A percentile compares a stretch with the other conserved stretches of the same genome.
Evolutionary conservation across 2,888 invertebrate genomes (phyloP).

Genomic region (Metellina segmentata): DNA sequence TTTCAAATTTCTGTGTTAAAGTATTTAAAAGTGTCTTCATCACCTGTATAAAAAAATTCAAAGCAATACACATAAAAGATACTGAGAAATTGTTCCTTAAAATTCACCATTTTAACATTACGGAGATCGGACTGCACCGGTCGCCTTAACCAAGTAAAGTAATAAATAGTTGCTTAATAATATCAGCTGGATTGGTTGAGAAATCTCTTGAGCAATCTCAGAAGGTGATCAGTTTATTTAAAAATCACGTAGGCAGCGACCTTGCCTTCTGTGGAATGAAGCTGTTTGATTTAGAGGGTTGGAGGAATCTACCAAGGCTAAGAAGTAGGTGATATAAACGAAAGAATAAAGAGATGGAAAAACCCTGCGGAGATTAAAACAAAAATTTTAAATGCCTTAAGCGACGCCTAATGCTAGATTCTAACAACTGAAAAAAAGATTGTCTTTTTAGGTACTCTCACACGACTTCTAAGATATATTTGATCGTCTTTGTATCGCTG

Average conservation of each 20-base stretch:
- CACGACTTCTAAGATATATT: too few species aligned
- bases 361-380: background rate
- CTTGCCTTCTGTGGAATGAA: constrained; percentile 3
- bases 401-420: background rate
- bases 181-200: background rate
- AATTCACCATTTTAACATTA: too few species aligned
- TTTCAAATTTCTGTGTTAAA: too few species aligned
- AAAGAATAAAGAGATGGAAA: constrained; percentile 19
- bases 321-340: constrained; percentile 56
- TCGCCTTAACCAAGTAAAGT: background rate
- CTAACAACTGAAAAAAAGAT: too few species aligned
- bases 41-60: too few species aligned
- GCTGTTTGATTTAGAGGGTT: constrained; percentile 50
- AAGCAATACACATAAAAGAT: too few species aligned
- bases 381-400: background rate
- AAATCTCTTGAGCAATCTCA: constrained; percentile 4
- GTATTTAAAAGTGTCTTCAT: too few species aligned
- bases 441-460: too few species aligned
- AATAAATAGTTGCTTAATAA: background rate
- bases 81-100: too few species aligned
- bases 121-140: too few species aligned
- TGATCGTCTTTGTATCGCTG: too few species aligned
- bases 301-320: constrained; percentile 37
- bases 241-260: constrained; percentile 30
- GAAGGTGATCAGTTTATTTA: background rate